phyloP scores from a whole-genome alignment of 2,113 vertebrate genomes.

The Plecotus auritus region DNA sequence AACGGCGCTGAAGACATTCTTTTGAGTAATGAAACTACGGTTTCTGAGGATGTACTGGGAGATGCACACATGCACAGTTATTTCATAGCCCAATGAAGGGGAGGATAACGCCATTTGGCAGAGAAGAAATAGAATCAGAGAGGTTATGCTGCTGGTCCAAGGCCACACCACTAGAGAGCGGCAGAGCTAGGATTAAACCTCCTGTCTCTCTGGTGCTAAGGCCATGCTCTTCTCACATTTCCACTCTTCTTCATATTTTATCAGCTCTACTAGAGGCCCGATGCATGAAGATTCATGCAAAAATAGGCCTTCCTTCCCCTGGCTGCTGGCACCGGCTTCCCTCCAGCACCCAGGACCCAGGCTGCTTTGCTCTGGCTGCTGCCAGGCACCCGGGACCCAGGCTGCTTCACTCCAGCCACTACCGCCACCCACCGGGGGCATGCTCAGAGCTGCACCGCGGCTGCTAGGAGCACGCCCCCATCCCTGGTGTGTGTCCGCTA shows the following conservation, averaged over 20 bases:
- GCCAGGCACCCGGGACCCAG: too few relatives aligned
- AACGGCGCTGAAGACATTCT: neutral
- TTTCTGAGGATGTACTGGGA: neutral
- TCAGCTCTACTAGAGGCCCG: neutral
- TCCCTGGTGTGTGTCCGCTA: too few relatives aligned
- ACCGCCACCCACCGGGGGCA: too few relatives aligned
- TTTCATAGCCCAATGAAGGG: neutral
- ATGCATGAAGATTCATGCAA: too few relatives aligned
- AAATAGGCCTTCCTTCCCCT: too few relatives aligned
- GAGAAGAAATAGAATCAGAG: neutral
- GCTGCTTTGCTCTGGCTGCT: too few relatives aligned
- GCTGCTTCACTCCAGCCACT: too few relatives aligned
- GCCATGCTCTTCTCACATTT: neutral
- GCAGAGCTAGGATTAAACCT: neutral
- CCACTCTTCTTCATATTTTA: neutral
- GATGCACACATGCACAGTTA: neutral
- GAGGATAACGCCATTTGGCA: neutral
- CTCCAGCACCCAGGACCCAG: too few relatives aligned
- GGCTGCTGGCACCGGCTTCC: too few relatives aligned
- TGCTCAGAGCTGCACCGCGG: accelerated
- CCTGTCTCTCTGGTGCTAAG: neutral
- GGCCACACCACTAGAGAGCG: neutral
- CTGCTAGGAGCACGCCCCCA: too few relatives aligned
- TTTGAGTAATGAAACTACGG: neutral
- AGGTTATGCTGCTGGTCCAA: neutral